phyloP scores from a whole-genome alignment of 2,888 invertebrate species.

The Drosophila atroscutellata region DNA sequence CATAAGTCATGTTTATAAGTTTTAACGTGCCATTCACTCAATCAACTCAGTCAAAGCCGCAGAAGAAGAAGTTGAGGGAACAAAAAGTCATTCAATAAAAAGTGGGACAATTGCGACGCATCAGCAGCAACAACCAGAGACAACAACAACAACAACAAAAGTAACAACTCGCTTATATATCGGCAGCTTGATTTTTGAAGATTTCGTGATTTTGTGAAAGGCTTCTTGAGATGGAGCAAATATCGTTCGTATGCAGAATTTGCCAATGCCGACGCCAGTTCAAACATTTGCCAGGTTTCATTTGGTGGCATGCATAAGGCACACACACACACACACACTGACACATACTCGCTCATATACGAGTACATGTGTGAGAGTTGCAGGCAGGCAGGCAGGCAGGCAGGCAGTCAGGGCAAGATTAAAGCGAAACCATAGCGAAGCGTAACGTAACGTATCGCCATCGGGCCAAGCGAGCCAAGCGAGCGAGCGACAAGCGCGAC shows the following conservation, averaged over 20 bases:
- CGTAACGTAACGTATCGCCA: conserved; percentile 80
- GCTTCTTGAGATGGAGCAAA: conserved; percentile 72
- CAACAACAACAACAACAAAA: conserved; percentile 30
- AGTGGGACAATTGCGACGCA: conserved; percentile 79
- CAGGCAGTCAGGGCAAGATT: conserved; percentile 60
- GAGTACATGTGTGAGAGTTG: conserved; percentile 42
- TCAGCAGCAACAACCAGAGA: conserved; percentile 29
- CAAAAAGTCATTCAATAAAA: conserved; percentile 79
- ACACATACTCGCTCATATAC: conserved; percentile 9
- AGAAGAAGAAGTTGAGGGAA: conserved; percentile 18
- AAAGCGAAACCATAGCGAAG: conserved; percentile 79
- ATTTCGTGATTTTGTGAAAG: conserved; percentile 79
- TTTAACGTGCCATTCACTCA: conserved; percentile 80
- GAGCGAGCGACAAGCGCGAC: conserved; percentile 77
- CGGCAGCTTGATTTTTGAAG: conserved; percentile 74
- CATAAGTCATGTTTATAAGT: conserved; percentile 80
- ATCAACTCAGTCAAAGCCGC: conserved; percentile 55
- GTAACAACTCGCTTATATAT: conserved; percentile 61
- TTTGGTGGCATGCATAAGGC: conserved; percentile 38
- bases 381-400: conserved; percentile 35
- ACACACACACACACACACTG: conserved; percentile 28
- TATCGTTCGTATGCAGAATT: conserved; percentile 73
- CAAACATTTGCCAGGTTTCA: conserved; percentile 71
- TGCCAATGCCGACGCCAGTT: conserved; percentile 62
- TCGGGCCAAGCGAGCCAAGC: conserved; percentile 41